Evolutionary conservation across 2,797 vertebrate species (phyloP).

Genomic region (Salarias fasciatus): DNA sequence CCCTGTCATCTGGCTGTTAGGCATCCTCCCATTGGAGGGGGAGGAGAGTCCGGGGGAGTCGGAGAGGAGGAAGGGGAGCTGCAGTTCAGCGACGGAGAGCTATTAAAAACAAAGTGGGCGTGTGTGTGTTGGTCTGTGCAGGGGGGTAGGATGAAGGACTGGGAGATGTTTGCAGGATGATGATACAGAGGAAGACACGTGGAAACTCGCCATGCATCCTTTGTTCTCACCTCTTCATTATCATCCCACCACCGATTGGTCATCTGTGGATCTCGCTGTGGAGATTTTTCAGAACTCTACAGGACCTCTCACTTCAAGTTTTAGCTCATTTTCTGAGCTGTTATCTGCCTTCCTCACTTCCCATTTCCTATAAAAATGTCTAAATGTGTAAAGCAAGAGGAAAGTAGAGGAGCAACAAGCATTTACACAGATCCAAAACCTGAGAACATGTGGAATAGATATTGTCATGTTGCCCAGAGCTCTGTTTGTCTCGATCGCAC

Average conservation of each 20-base stretch:
- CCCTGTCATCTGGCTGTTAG: conserved; percentile 81
- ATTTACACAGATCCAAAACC: conserved; percentile 4
- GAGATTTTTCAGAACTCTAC: conserved; percentile 47
- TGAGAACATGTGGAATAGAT: conserved; percentile 4
- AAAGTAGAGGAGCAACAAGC: too few species aligned
- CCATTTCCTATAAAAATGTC: background rate
- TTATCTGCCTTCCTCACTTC: conserved; percentile 1
- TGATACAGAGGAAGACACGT: conserved; percentile 60
- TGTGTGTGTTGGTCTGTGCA: too few species aligned
- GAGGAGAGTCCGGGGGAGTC: conserved; percentile 9
- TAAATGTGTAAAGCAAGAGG: too few species aligned
- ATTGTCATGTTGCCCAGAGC: conserved; percentile 1
- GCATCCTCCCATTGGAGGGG: conserved; percentile 45
- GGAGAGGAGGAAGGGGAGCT: conserved; percentile 7
- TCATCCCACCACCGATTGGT: conserved; percentile 37
- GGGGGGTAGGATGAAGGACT: too few species aligned
- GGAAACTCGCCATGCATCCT: conserved; percentile 34
- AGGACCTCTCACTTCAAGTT: conserved; percentile 44
- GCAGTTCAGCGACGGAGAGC: conserved; percentile 72
- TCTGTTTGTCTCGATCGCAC: background rate
- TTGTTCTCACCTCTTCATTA: conserved; percentile 32
- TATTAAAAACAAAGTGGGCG: conserved; percentile 65
- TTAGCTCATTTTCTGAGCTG: conserved; percentile 47
- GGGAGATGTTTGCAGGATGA: conserved; percentile 32
- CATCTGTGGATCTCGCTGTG: conserved; percentile 24